These are phyloP conservation scores for Gadus macrocephalus DNA, from an alignment of 2,113 vertebrate genomes.

Conservation along the genomic window DNA sequence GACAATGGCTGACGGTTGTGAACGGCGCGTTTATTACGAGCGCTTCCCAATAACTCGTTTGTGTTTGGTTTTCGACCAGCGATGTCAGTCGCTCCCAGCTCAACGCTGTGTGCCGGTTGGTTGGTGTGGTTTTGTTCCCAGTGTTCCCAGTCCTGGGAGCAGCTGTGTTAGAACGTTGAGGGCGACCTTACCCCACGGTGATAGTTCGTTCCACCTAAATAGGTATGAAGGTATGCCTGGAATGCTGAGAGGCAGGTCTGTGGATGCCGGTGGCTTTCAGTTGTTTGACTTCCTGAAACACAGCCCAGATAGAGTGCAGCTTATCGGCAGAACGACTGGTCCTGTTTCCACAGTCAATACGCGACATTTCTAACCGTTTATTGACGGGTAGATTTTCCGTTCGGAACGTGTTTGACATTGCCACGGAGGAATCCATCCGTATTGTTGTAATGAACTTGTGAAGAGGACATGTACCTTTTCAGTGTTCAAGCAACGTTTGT, in stretches of 20 bases:
- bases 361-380: background rate
- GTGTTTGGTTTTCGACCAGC: background rate
- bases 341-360: background rate
- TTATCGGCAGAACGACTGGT: background rate
- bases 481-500: background rate
- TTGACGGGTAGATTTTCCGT: background rate
- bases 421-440: background rate
- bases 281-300: conserved; percentile 32
- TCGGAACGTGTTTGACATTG: background rate
- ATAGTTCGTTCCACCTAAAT: conserved; percentile 26
- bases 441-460: too few relatives aligned
- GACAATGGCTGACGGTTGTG: background rate
- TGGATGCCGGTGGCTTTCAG: conserved; percentile 12
- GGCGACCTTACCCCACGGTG: background rate
- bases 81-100: conserved; percentile 3
- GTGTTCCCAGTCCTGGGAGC: conserved; percentile 40
- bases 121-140: conserved; percentile 30
- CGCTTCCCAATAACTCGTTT: background rate
- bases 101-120: conserved; percentile 2
- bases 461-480: too few relatives aligned
- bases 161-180: conserved; percentile 29
- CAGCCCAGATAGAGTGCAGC: conserved; percentile 35
- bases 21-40: background rate
- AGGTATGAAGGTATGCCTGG: conserved; percentile 42
- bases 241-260: conserved; percentile 62